These are phyloP conservation scores for Phyllotreta cruciferae DNA, from an alignment of 2,888 invertebrate species.

Conservation along the genomic window DNA sequence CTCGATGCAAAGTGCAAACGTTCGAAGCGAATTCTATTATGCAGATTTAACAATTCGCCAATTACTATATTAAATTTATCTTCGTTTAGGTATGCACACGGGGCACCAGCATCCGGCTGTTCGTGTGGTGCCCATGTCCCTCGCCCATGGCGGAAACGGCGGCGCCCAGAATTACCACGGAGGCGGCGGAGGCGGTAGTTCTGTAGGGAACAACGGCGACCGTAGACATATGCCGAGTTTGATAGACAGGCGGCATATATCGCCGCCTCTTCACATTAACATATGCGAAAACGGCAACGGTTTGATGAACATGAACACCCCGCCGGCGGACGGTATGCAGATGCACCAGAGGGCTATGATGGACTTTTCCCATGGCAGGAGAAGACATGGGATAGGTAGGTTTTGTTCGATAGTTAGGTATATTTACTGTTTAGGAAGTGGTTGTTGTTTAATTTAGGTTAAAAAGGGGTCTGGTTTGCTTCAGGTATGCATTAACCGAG, in stretches of 20 bases:
- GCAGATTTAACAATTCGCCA: too few relatives aligned
- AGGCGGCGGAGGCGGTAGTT: conserved; percentile 35
- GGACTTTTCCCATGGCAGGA: conserved; percentile 56
- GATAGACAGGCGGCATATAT: conserved; percentile 59
- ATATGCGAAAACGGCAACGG: conserved; percentile 60
- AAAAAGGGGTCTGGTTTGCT: too few relatives aligned
- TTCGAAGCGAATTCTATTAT: too few relatives aligned
- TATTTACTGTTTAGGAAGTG: neutral
- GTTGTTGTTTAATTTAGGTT: neutral
- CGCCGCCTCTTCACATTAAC: conserved; percentile 65
- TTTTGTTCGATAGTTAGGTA: neutral
- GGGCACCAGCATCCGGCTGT: conserved; percentile 42
- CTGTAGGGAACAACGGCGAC: conserved; percentile 47
- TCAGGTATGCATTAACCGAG: neutral
- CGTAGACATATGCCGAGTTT: conserved; percentile 52
- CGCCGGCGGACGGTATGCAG: conserved; percentile 52
- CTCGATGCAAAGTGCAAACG: too few relatives aligned
- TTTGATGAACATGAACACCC: conserved; percentile 46
- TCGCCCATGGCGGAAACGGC: conserved; percentile 44
- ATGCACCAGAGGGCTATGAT: conserved; percentile 54
- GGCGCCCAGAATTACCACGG: conserved; percentile 33
- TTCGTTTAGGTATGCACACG: conserved; percentile 18
- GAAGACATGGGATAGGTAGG: conserved; percentile 58
- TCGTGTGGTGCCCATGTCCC: conserved; percentile 26
- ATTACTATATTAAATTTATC: too few relatives aligned